phyloP scores from a whole-genome alignment of 2,113 vertebrate species.

The Struthio camelus region DNA sequence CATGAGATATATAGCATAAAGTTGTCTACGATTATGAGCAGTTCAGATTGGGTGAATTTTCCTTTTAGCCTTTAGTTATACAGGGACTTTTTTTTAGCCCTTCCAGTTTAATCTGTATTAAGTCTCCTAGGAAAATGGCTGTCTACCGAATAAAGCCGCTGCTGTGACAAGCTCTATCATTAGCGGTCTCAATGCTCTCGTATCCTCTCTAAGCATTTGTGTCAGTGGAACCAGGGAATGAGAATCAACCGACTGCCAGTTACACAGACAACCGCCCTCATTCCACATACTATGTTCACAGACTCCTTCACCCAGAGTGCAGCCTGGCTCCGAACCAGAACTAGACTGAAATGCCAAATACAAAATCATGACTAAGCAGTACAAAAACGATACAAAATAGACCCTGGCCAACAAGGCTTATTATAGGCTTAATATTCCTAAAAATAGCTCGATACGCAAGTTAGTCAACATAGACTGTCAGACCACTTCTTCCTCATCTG shows the following conservation, averaged over 20 bases:
- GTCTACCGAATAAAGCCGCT: background rate
- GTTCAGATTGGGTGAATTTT: background rate
- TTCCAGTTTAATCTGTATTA: background rate
- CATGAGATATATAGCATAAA: background rate
- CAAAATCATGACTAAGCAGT: background rate
- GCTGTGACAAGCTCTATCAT: background rate
- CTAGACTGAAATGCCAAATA: background rate
- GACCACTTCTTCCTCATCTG: fast-evolving
- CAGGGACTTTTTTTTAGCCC: background rate
- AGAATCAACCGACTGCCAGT: fast-evolving
- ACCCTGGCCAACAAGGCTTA: background rate
- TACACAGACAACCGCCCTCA: background rate
- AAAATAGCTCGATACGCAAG: background rate
- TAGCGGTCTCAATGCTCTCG: background rate
- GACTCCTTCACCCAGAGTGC: background rate
- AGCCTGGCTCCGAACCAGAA: background rate
- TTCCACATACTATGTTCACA: background rate
- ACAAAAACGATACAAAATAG: background rate
- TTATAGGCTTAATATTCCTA: background rate
- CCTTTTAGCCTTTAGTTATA: background rate
- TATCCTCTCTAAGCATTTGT: background rate
- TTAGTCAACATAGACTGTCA: fast-evolving
- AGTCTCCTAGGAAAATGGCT: background rate
- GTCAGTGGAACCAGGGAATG: background rate
- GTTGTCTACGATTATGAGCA: background rate